These are phyloP conservation scores for Ochotona curzoniae DNA, from an alignment of 2,113 vertebrate genomes.

Conservation along the genomic window DNA sequence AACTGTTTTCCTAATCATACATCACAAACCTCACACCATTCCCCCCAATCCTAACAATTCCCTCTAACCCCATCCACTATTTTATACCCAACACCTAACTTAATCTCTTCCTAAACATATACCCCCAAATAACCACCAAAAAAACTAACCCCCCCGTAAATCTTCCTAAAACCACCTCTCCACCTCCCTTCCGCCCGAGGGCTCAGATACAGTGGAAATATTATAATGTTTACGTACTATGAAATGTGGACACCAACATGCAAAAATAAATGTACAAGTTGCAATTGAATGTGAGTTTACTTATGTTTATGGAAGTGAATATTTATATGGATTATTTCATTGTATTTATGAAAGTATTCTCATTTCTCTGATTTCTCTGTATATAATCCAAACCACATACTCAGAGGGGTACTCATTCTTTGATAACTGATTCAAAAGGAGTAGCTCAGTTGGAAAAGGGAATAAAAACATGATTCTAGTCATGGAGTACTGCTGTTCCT, in stretches of 20 bases:
- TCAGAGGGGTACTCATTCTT: not conserved
- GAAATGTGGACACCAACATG: not conserved
- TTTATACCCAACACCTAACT: no score
- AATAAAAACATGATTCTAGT: not conserved
- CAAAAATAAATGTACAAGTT: not conserved
- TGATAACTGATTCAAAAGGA: constrained; percentile 26
- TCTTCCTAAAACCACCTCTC: no score
- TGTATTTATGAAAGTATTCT: not conserved
- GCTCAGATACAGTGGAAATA: not conserved
- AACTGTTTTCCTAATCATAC: no score
- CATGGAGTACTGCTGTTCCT: not conserved
- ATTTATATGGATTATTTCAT: not conserved
- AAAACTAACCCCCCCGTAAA: no score
- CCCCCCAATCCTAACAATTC: no score
- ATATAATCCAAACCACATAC: not conserved
- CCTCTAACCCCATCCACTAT: no score
- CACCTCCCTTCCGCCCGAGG: no score
- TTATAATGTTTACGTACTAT: not conserved
- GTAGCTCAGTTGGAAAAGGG: not conserved
- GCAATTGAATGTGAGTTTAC: not conserved
- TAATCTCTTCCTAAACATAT: no score
- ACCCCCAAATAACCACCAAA: no score
- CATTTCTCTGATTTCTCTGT: not conserved
- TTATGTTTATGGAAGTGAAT: not conserved
- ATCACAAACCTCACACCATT: no score